Evolutionary conservation across 2,113 vertebrate species (phyloP).

Genomic region (Thryonomys swinderianus): DNA sequence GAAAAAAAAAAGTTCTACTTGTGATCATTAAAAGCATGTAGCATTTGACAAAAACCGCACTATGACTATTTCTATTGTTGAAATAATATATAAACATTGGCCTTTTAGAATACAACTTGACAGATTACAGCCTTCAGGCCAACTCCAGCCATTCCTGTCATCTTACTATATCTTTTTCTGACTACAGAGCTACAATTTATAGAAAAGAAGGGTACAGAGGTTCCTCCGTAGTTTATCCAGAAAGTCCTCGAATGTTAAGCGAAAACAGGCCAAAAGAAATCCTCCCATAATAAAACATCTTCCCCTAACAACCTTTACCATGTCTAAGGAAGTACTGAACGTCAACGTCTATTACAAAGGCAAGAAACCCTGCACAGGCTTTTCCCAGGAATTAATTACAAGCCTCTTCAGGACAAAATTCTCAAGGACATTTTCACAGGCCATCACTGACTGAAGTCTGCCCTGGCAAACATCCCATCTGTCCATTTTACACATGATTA

Average conservation of each 20-base stretch:
- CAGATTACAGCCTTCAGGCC: neutral
- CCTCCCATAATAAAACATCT: neutral
- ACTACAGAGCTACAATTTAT: neutral
- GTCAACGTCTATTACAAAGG: neutral
- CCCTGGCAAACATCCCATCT: neutral
- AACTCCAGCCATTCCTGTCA: neutral
- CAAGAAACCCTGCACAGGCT: neutral
- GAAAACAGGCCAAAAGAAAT: neutral
- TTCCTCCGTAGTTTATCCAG: neutral
- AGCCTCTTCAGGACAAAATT: neutral
- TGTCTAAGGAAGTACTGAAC: neutral
- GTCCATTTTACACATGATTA: neutral
- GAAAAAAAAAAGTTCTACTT: too few species aligned
- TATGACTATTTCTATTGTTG: neutral
- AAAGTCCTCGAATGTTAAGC: neutral
- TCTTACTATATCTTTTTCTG: neutral
- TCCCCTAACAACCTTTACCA: neutral
- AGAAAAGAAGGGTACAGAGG: neutral
- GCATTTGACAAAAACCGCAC: neutral
- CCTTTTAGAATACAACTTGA: neutral
- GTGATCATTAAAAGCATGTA: neutral
- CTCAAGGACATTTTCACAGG: neutral
- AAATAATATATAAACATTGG: neutral
- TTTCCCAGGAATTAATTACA: neutral
- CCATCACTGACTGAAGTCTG: neutral